Evolutionary conservation across 1,140 invertebrate species (phyloP).

Genomic region (Nasonia longicornis): DNA sequence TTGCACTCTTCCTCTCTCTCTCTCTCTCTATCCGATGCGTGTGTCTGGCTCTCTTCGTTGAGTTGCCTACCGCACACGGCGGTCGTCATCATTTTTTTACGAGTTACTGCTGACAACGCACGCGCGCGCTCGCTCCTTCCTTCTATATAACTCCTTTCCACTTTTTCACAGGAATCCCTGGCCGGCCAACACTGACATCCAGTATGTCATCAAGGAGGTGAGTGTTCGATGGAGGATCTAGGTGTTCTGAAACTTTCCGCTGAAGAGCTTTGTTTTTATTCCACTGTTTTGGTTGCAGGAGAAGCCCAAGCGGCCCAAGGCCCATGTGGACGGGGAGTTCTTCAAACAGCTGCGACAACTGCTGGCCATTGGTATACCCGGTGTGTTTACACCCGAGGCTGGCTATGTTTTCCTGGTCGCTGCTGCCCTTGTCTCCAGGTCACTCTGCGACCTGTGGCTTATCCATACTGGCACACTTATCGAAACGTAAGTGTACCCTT

Average conservation of each 20-base stretch:
- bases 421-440: constrained; percentile 83
- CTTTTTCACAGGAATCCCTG: constrained; percentile 56
- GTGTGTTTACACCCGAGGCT: constrained; percentile 79
- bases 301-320: constrained; percentile 76
- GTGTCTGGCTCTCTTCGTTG: neutral
- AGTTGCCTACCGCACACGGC: neutral
- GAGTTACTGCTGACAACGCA: constrained; percentile 1
- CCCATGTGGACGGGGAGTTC: constrained; percentile 89
- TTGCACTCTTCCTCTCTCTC: no score
- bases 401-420: constrained; percentile 88
- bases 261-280: constrained; percentile 14
- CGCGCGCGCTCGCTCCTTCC: neutral
- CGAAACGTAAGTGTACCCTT: constrained; percentile 78
- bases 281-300: constrained; percentile 63
- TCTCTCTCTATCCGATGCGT: neutral
- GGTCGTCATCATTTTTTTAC: neutral
- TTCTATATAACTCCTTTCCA: constrained; percentile 23
- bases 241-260: constrained; percentile 22
- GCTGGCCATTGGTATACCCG: constrained; percentile 87
- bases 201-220: constrained; percentile 81
- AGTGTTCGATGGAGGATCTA: constrained; percentile 12
- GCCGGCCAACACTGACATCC: constrained; percentile 71
- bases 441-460: constrained; percentile 97
- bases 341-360: constrained; percentile 82
- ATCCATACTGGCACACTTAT: constrained; percentile 93